These are phyloP conservation scores for Neopipo cinnamomea DNA, from an alignment of 2,113 vertebrate species.

Conservation along the genomic window DNA sequence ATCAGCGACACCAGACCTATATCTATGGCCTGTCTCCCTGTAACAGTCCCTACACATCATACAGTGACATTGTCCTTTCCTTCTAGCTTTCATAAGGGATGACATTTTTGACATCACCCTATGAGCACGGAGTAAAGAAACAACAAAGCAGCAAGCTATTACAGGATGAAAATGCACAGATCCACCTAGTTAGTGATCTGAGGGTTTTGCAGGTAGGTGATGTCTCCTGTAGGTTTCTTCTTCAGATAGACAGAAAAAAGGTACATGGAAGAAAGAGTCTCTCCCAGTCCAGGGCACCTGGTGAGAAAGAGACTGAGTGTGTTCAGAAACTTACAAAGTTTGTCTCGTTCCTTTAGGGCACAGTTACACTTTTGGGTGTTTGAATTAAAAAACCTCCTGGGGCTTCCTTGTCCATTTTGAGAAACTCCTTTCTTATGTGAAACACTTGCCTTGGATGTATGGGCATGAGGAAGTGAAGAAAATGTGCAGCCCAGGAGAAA, in stretches of 20 bases:
- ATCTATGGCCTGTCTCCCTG: background rate
- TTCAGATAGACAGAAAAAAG: background rate
- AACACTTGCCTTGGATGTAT: background rate
- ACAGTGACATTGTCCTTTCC: constrained; percentile 34
- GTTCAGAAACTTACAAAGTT: background rate
- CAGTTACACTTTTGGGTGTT: background rate
- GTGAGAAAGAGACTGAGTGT: background rate
- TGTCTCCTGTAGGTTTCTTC: background rate
- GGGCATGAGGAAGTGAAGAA: background rate
- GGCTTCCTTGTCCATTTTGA: constrained; percentile 12
- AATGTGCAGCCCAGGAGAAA: background rate
- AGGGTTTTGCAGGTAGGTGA: background rate
- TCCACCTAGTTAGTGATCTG: constrained; percentile 19
- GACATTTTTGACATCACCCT: constrained; percentile 35
- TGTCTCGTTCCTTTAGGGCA: background rate
- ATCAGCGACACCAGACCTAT: constrained; percentile 34
- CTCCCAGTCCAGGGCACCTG: background rate
- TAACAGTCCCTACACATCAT: background rate
- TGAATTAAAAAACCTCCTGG: constrained; percentile 43
- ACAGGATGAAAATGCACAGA: background rate
- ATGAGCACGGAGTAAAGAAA: background rate
- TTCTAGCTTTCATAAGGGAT: background rate
- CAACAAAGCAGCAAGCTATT: background rate
- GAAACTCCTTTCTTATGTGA: background rate
- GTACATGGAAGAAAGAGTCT: background rate